Evolutionary conservation across 37 sponge, comb jelly and placozoan genomes (phyloP).

Genomic region (Corticium candelabrum): DNA sequence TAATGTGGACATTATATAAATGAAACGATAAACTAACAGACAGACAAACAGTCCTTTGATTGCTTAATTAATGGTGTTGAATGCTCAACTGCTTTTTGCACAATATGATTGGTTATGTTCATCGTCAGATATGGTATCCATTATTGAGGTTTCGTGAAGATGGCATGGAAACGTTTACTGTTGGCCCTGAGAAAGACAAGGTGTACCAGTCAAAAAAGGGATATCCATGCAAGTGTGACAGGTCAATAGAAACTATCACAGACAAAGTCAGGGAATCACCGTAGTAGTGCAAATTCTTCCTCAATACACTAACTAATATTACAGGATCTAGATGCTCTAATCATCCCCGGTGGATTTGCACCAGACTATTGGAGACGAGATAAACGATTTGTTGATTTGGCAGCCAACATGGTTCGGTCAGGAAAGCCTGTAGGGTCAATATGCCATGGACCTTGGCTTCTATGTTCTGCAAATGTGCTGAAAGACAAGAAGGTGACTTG

Average conservation of each 20-base stretch:
- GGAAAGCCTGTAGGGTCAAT: conserved; percentile 48
- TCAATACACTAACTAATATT: not conserved
- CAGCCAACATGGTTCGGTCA: conserved; percentile 10
- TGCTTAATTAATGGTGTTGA: no score
- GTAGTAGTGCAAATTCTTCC: not conserved
- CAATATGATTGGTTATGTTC: not conserved
- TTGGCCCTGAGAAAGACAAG: conserved; percentile 53
- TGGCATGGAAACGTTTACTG: conserved; percentile 40
- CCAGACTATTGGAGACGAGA: conserved; percentile 67
- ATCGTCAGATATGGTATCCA: conserved; percentile 54
- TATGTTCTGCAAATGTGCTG: conserved; percentile 43
- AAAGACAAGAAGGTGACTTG: conserved; percentile 45
- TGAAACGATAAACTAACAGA: no score
- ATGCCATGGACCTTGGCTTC: conserved; percentile 63
- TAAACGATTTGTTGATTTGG: conserved; percentile 44
- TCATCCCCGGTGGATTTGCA: conserved; percentile 62
- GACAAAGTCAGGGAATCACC: conserved; percentile 3
- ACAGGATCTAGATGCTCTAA: conserved; percentile 46
- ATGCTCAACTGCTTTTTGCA: no score
- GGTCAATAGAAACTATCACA: conserved; percentile 27
- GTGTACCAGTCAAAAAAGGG: conserved; percentile 61
- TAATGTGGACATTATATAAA: no score
- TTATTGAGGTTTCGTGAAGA: conserved; percentile 63
- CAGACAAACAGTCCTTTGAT: no score
- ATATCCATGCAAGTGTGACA: conserved; percentile 46